Evolutionary conservation across 1,140 invertebrate genomes (phyloP).

Genomic region (Penaeus chinensis): DNA sequence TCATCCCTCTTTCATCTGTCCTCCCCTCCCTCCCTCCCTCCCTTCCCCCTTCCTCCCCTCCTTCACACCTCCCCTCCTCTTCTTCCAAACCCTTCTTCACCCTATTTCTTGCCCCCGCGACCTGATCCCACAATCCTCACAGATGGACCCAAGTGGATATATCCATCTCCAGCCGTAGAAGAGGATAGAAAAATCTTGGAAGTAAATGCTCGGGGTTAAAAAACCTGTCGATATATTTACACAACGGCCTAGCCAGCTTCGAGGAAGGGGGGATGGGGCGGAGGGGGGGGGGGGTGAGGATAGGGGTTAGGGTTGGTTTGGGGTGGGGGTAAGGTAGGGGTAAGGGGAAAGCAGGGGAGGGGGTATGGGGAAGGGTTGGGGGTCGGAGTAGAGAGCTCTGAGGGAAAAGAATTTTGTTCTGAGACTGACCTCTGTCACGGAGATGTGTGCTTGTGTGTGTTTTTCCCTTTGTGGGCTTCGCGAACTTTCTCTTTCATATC

Average conservation of each 20-base stretch:
- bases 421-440: too few species aligned
- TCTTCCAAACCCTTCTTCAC: constrained; percentile 44
- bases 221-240: constrained; percentile 43
- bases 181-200: constrained; percentile 45
- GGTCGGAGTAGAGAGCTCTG: too few species aligned
- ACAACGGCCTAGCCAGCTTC: constrained; percentile 8
- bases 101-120: constrained; percentile 16
- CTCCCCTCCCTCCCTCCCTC: not conserved
- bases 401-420: too few species aligned
- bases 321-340: too few species aligned
- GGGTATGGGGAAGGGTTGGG: too few species aligned
- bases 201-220: constrained; percentile 41
- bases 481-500: too few species aligned
- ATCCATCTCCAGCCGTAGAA: constrained; percentile 27
- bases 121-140: constrained; percentile 33
- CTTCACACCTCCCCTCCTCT: constrained; percentile 15
- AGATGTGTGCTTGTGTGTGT: too few species aligned
- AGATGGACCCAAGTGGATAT: constrained; percentile 50
- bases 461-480: too few species aligned
- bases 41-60: not conserved
- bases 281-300: too few species aligned
- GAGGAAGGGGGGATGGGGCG: too few species aligned
- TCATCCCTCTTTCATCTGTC: not conserved
- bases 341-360: too few species aligned
- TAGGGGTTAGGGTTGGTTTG: too few species aligned